Conservation (phyloP, 2,888 invertebrate species). For the Rotaria sp. region DNA sequence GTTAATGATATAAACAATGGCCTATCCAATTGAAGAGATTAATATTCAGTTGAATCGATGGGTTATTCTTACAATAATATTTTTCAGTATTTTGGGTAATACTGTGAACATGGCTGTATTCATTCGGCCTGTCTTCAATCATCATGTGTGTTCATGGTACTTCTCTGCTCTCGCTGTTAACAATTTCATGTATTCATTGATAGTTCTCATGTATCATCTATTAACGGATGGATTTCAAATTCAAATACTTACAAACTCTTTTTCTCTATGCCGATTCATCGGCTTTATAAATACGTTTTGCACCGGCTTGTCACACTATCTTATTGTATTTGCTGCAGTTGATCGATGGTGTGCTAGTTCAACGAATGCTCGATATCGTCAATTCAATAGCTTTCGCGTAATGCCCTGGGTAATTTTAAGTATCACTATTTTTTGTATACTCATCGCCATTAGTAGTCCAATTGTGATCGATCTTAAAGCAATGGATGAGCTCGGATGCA, state of each 20-base stretch:
- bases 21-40: not conserved
- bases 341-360: not conserved
- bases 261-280: not conserved
- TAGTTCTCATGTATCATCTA: not conserved
- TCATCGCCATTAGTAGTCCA: not conserved
- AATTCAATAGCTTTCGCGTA: not conserved
- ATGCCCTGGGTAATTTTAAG: not conserved
- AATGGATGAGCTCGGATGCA: not conserved
- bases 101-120: not conserved
- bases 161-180: not conserved
- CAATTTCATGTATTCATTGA: not conserved
- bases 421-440: not conserved
- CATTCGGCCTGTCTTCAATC: not conserved
- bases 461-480: not conserved
- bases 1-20: no score
- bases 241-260: not conserved
- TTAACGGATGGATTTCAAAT: not conserved
- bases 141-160: not conserved
- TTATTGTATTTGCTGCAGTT: not conserved
- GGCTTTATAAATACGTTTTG: not conserved
- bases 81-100: not conserved
- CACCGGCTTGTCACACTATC: not conserved
- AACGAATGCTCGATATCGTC: not conserved
- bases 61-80: not conserved
- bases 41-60: not conserved